Evolutionary conservation across 1,140 invertebrate species (phyloP).

Genomic region (Melitaea cinxia): DNA sequence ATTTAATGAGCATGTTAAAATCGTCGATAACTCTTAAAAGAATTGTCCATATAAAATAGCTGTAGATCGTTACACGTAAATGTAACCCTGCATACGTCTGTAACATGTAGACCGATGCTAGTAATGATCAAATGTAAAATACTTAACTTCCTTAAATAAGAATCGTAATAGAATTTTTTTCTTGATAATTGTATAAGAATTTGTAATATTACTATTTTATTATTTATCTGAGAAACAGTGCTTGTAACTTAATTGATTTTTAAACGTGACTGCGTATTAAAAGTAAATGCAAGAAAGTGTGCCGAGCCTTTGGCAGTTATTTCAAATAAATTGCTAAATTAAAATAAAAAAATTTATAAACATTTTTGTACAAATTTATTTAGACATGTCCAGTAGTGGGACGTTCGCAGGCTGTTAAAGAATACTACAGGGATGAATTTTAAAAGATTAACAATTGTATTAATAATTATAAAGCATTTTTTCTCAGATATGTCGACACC

Average conservation of each 20-base stretch:
- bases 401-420: too few relatives aligned
- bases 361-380: too few relatives aligned
- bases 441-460: neutral
- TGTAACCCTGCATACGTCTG: neutral
- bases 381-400: too few relatives aligned
- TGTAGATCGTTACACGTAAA: neutral
- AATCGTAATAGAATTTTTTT: conserved; percentile 20
- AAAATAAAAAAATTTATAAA: too few relatives aligned
- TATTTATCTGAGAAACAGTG: neutral
- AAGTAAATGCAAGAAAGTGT: too few relatives aligned
- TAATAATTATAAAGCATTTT: conserved; percentile 6
- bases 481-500: conserved; percentile 40
- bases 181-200: conserved; percentile 15
- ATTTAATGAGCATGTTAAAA: neutral
- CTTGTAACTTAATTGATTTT: too few relatives aligned
- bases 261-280: too few relatives aligned
- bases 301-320: too few relatives aligned
- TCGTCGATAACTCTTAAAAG: neutral
- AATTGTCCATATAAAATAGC: conserved; percentile 3
- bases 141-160: neutral
- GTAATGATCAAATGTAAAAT: conserved; percentile 4
- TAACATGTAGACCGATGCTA: conserved; percentile 2
- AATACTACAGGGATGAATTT: neutral
- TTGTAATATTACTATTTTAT: conserved; percentile 23
- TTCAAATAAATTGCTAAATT: too few relatives aligned